These are phyloP conservation scores for Daphoenositta chrysoptera DNA, from an alignment of 2,113 vertebrate species.

Conservation along the genomic window DNA sequence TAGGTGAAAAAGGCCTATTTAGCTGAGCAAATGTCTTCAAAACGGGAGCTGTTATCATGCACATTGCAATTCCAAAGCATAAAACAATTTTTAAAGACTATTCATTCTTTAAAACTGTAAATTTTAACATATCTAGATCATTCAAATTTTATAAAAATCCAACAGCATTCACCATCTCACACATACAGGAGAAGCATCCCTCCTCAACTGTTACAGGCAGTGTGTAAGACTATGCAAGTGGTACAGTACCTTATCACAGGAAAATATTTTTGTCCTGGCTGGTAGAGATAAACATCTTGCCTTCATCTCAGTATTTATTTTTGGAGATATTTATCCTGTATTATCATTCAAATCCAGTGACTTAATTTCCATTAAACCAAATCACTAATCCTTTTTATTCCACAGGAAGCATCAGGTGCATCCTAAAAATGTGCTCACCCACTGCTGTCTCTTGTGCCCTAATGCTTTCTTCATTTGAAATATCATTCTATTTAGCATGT, in stretches of 20 bases:
- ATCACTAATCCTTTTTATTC: conserved; percentile 59
- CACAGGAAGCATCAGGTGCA: conserved; percentile 50
- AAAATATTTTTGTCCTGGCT: conserved; percentile 12
- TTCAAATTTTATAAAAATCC: background rate
- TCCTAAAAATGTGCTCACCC: conserved; percentile 22
- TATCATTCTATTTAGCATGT: background rate
- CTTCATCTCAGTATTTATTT: conserved; percentile 64
- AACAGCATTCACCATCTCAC: background rate
- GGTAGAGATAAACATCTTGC: conserved; percentile 34
- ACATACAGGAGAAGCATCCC: background rate
- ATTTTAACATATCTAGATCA: background rate
- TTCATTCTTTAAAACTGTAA: background rate
- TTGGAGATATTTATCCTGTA: conserved; percentile 55
- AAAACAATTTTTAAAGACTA: background rate
- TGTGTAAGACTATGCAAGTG: background rate
- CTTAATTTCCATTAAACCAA: conserved; percentile 62
- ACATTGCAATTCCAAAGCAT: background rate
- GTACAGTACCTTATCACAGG: background rate
- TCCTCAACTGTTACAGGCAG: background rate
- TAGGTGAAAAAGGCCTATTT: background rate
- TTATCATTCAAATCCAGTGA: conserved; percentile 68
- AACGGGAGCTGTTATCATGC: background rate
- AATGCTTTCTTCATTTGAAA: conserved; percentile 20
- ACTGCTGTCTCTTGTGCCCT: background rate
- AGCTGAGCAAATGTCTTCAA: background rate